Evolutionary conservation across 2,113 vertebrate genomes (phyloP), one percentile per base, ranked within the genome.

Genomic region (Sarotherodon lohbergeri): DNA sequence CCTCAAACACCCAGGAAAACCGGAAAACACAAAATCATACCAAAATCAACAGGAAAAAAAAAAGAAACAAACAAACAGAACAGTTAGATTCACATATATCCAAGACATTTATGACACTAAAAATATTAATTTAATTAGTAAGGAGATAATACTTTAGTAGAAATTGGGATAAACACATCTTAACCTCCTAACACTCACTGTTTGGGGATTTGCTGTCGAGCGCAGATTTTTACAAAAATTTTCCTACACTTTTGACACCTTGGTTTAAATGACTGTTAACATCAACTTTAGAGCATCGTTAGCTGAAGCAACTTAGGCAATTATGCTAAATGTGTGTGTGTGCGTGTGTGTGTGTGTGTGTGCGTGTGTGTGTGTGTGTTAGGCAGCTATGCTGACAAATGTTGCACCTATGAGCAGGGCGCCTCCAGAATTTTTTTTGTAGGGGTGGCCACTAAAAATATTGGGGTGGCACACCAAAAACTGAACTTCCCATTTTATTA

Each of bases 221-320:
- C 27, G 24, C 24, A 76, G 9, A 48, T 29, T 48, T 17, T 46
- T 46, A 73, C 22, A 66, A 66, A 66, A n/a, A 0, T 0, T 12
- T 27, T 46, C 43, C 43, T 48, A 78, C 6, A 50, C 16, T 3
- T 78, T 78, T 50, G 71, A 78, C 71, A 78, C 71, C 10, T 78
- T n/a, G 16, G 27, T 32, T 78, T 78, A 4, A 78, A 32, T n/a
- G 27, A 19, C 9, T 50, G 71, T 12, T 50, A 50, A 78, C 43
- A 32, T 48, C 24, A 76, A 27, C 43, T 12, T 10, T 32, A 27
- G 8, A 48, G 41, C 41, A 73, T 73, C 6, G 22, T 29, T 41
- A 86, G 57, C 32, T 66, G 13, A 41, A 86, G 17, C 7, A 43
- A 55, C 3, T 8, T 43, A 41, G 57, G 43, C 13, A 78, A 34